Evolutionary conservation across 2,797 vertebrate genomes (phyloP), one percentile per base, ranked within the genome.

Genomic region (Apodemus agrarius): DNA sequence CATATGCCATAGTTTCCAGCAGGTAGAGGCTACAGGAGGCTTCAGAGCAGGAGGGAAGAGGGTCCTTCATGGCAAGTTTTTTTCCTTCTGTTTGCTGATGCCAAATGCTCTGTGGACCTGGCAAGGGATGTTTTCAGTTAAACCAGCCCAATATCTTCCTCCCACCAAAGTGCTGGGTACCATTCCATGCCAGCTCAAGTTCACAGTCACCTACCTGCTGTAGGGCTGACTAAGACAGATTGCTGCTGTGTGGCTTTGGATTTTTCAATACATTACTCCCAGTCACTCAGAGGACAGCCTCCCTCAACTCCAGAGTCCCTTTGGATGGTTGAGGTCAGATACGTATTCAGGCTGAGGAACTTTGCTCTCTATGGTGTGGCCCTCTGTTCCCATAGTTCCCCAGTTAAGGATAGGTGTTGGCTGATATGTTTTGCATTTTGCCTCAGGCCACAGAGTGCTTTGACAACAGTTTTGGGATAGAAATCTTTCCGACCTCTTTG

Each of bases 391-490:
- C 54, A 9, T 3, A 0, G 0, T 78, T 95, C 74, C 61, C 57
- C 6, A 37, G 75, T 89, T 34, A 14, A 69, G 86, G 91, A 96
- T 96, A 94, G 96, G 93, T 96, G 93, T 90, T 93, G 19, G 63
- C 93, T 93, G 88, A 72, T 85, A 61, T 82, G 65, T 82, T 81
- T 67, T 65, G 69, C 31, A 63, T 29, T 88, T 96, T 93, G 94
- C 78, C 22, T 2, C 22, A 90, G 13, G 79, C 78, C 81, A 79
- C 29, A 16, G 92, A 95, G 82, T 80, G 78, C 19, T 89, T 79
- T 40, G 93, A 94, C 90, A 76, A 3, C 49, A 52, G 0, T 88
- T 57, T 91, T 93, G 22, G 90, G 80, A 67, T 61, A 89, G 85
- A 93, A 89, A 61, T 76, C 43, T 49, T 74, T 82, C 75, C 12